Evolutionary conservation across 35 echinoderm and acorn worm genomes (phyloP).

Genomic region (Ophiothrix spiculata): DNA sequence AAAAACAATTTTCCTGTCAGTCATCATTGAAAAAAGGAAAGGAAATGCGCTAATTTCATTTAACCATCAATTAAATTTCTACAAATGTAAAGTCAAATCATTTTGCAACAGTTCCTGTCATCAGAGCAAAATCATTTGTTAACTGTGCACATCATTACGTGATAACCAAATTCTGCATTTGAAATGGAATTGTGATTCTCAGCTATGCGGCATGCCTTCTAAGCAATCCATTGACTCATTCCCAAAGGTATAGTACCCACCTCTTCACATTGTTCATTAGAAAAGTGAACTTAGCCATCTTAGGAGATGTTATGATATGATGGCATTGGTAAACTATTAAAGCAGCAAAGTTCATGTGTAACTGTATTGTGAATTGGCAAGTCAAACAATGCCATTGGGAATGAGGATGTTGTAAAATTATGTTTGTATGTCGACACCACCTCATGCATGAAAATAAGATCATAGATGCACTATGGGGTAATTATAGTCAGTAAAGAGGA

Average conservation of each 20-base stretch:
- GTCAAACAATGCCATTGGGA: not conserved
- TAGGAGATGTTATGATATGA: slow-evolving; percentile 3
- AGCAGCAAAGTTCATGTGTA: not conserved
- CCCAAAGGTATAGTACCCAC: too few species aligned
- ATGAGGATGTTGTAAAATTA: not conserved
- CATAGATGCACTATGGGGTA: not conserved
- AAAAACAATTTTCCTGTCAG: too few species aligned
- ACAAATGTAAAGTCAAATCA: too few species aligned
- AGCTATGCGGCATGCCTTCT: slow-evolving; percentile 10
- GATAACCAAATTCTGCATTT: not conserved
- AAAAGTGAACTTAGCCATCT: not conserved
- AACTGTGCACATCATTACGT: not conserved
- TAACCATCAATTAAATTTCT: too few species aligned
- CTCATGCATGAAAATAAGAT: not conserved
- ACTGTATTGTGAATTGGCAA: not conserved
- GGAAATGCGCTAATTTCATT: too few species aligned
- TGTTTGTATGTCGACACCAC: not conserved
- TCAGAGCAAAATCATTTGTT: not conserved
- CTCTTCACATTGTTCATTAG: not conserved
- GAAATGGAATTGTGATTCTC: not conserved
- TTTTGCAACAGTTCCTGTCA: too few species aligned
- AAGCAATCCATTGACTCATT: not conserved
- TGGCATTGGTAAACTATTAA: not conserved
- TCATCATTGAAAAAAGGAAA: too few species aligned
- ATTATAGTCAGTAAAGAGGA: not conserved